Evolutionary conservation across 2,888 invertebrate species (phyloP).

Genomic region (Cheilosia vernalis): DNA sequence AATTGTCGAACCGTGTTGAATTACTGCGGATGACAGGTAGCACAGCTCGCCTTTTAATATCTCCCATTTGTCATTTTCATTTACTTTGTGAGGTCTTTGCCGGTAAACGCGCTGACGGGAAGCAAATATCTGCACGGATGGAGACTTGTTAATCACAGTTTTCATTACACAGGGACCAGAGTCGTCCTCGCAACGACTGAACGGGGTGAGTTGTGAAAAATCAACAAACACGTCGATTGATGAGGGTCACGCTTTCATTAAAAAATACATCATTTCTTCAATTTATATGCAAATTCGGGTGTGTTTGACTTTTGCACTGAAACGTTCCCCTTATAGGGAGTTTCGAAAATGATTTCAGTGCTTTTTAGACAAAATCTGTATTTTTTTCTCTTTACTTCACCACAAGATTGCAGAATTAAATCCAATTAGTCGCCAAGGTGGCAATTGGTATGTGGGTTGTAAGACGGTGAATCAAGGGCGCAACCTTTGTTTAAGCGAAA

Average conservation of each 20-base stretch:
- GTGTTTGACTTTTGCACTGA: constrained; percentile 26
- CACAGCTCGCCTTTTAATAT: constrained; percentile 15
- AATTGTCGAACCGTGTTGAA: constrained; percentile 36
- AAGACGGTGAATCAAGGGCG: background rate
- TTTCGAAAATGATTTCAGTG: constrained; percentile 42
- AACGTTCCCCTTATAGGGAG: constrained; percentile 33
- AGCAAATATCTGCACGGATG: constrained; percentile 14
- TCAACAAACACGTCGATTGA: constrained; percentile 17
- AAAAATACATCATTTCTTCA: constrained; percentile 57
- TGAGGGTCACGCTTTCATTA: constrained; percentile 40
- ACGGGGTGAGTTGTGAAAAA: constrained; percentile 3
- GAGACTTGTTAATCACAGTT: constrained; percentile 63
- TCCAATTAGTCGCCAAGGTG: constrained; percentile 41
- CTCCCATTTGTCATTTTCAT: constrained; percentile 40
- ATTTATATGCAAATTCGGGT: constrained; percentile 67
- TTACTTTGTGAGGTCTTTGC: background rate
- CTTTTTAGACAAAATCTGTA: background rate
- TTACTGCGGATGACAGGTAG: constrained; percentile 59
- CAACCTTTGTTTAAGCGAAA: background rate
- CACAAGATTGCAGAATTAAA: constrained; percentile 26
- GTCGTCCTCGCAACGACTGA: constrained; percentile 29
- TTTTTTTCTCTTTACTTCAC: background rate
- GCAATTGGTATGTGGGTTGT: background rate
- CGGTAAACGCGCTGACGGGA: constrained; percentile 2
- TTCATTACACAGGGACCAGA: constrained; percentile 47